These are phyloP conservation scores for Priocnemis perturbator DNA, from an alignment of 2,888 invertebrate species.

Conservation along the genomic window DNA sequence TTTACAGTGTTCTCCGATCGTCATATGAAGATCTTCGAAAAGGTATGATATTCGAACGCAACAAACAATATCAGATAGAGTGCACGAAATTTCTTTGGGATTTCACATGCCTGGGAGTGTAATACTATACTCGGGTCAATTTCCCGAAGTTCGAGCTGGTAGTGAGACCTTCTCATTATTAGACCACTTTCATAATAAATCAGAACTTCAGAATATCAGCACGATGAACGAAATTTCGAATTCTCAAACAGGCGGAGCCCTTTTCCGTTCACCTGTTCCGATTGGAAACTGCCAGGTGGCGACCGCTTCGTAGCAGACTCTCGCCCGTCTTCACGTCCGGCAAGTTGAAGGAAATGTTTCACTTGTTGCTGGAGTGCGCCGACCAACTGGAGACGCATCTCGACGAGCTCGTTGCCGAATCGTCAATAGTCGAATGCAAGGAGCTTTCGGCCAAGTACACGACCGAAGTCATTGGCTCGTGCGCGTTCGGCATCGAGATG, in stretches of 20 bases:
- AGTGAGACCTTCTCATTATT: too few relatives aligned
- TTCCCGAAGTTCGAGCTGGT: too few relatives aligned
- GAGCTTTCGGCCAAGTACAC: constrained; percentile 73
- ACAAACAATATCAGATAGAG: too few relatives aligned
- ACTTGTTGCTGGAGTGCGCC: constrained; percentile 69
- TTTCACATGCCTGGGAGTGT: too few relatives aligned
- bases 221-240: constrained; percentile 6
- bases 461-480: constrained; percentile 75
- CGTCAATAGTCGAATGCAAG: constrained; percentile 58
- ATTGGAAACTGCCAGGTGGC: constrained; percentile 73
- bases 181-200: too few relatives aligned
- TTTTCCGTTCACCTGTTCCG: constrained; percentile 69
- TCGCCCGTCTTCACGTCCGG: constrained; percentile 76
- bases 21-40: constrained; percentile 65
- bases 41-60: constrained; percentile 21
- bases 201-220: background rate
- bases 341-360: constrained; percentile 76
- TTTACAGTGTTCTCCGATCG: constrained; percentile 69
- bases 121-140: too few relatives aligned
- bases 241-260: constrained; percentile 61
- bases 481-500: constrained; percentile 74
- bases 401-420: constrained; percentile 37
- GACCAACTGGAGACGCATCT: constrained; percentile 66
- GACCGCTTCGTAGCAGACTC: constrained; percentile 72
- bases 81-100: too few relatives aligned